Conservation (phyloP, 2,888 invertebrate species). For the Nephrocerus scutellatus region DNA sequence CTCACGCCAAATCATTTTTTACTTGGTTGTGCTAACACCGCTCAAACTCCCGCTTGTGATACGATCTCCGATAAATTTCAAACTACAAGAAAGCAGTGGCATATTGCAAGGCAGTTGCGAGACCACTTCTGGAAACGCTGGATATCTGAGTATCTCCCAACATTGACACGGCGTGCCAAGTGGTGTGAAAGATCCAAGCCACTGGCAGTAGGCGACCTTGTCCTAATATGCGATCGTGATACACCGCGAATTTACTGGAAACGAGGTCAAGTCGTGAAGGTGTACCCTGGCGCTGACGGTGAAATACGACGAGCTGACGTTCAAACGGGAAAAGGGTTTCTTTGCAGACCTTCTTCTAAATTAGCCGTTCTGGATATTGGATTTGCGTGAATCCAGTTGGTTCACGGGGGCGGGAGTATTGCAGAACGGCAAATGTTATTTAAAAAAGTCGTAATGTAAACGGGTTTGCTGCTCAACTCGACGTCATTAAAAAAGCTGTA, state of each 20-base stretch:
- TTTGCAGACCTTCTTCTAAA: slow-evolving; percentile 21
- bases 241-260: slow-evolving; percentile 20
- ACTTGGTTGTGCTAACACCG: slow-evolving; percentile 3
- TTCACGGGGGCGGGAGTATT: slow-evolving; percentile 8
- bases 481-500: too few relatives aligned
- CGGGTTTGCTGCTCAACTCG: too few relatives aligned
- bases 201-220: slow-evolving; percentile 7
- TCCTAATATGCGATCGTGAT: slow-evolving; percentile 18
- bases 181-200: slow-evolving; percentile 6
- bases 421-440: slow-evolving; percentile 5
- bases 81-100: slow-evolving; percentile 10
- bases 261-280: slow-evolving; percentile 19
- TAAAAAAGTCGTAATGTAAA: too few relatives aligned
- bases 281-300: slow-evolving; percentile 21
- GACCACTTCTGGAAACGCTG: slow-evolving; percentile 16
- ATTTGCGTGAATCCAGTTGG: slow-evolving; percentile 2
- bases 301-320: slow-evolving; percentile 22
- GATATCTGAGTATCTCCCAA: slow-evolving; percentile 11
- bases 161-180: slow-evolving; percentile 9
- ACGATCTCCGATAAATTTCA: background rate
- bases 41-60: background rate
- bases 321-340: slow-evolving; percentile 18
- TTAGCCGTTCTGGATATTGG: slow-evolving; percentile 43
- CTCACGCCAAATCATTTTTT: slow-evolving; percentile 10
- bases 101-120: slow-evolving; percentile 8